These are phyloP conservation scores for Phallusia fumigata DNA, from an alignment of 23 tunicate genomes.

Conservation along the genomic window DNA sequence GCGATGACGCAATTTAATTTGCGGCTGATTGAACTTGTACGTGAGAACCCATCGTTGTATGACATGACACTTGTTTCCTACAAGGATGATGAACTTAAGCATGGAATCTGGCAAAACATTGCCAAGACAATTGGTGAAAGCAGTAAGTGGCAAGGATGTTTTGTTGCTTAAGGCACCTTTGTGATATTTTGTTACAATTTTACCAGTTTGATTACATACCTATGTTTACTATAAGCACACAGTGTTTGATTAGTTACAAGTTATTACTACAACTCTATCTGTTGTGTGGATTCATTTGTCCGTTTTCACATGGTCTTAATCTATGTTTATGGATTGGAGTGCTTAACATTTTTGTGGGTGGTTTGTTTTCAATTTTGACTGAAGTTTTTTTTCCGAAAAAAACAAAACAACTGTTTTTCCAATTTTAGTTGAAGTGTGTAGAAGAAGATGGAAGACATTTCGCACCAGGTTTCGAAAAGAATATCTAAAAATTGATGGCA, in stretches of 20 bases:
- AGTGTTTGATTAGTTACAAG: no score
- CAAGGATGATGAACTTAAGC: slow-evolving; percentile 2
- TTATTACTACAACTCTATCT: no score
- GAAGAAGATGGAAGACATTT: slow-evolving; percentile 31
- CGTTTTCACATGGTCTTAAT: no score
- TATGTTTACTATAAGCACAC: no score
- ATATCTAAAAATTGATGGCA: not conserved
- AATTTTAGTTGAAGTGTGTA: slow-evolving; percentile 7
- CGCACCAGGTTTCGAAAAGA: slow-evolving; percentile 31
- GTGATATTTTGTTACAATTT: no score
- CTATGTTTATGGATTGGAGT: no score
- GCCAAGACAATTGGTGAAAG: not conserved
- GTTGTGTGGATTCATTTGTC: no score
- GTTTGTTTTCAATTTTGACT: not conserved
- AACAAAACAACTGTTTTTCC: no score
- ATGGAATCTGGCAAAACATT: not conserved
- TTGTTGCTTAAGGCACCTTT: no score
- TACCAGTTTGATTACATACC: no score
- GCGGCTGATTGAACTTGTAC: not conserved
- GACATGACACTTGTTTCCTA: not conserved
- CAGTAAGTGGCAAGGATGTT: not conserved
- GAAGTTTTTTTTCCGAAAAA: no score
- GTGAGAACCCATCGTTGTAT: not conserved
- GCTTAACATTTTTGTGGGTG: not conserved
- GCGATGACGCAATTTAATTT: not conserved